These are phyloP conservation scores for Notothenia rossii DNA, from an alignment of 2,113 vertebrate genomes.

Conservation along the genomic window DNA sequence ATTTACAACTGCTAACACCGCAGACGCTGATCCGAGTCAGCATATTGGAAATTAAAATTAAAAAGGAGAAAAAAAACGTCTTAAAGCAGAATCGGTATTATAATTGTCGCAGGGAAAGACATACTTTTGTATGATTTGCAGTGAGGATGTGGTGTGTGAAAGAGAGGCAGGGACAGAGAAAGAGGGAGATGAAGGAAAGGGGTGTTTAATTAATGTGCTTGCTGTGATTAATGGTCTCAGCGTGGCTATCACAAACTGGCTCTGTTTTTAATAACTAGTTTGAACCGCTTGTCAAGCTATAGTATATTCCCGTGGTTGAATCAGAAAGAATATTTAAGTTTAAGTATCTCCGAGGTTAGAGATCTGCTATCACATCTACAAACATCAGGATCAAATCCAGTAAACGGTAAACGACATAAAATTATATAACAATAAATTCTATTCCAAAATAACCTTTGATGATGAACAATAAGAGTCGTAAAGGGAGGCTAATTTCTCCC, in stretches of 20 bases:
- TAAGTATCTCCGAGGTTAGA: background rate
- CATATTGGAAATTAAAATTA: constrained; percentile 45
- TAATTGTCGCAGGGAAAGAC: constrained; percentile 11
- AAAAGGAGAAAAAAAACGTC: background rate
- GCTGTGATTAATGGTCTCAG: constrained; percentile 75
- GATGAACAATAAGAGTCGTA: background rate
- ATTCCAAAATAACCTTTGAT: constrained; percentile 1
- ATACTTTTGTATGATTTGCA: constrained; percentile 14
- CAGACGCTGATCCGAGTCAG: constrained; percentile 53
- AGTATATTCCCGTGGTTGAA: constrained; percentile 34
- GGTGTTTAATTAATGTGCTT: constrained; percentile 73
- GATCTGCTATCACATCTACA: background rate
- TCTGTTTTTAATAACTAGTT: constrained; percentile 72
- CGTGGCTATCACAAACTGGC: constrained; percentile 66
- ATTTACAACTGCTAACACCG: constrained; percentile 60
- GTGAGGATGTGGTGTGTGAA: background rate
- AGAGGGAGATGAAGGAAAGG: constrained; percentile 17
- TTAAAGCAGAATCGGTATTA: background rate
- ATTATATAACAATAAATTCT: background rate
- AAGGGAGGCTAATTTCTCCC: background rate
- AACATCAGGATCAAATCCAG: background rate
- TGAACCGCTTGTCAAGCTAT: constrained; percentile 56
- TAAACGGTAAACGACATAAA: constrained; percentile 7
- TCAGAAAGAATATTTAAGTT: constrained; percentile 63
- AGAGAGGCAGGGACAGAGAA: constrained; percentile 12